These are phyloP conservation scores for Nematolebias whitei DNA, from an alignment of 2,113 vertebrate species.

Conservation along the genomic window DNA sequence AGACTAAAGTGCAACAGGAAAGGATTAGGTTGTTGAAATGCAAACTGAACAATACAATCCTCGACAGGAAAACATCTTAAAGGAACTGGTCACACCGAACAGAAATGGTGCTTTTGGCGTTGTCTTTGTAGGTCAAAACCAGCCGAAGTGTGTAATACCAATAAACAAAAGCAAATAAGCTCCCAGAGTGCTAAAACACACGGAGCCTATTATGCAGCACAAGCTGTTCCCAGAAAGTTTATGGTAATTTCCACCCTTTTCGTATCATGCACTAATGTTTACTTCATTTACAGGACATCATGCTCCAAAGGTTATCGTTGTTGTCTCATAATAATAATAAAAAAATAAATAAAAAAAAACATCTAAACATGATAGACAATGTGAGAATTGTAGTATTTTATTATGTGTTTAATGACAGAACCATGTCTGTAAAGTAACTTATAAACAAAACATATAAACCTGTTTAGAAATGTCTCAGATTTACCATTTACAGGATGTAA, in stretches of 20 bases:
- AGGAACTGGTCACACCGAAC: neutral
- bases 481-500: constrained; percentile 20
- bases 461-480: constrained; percentile 5
- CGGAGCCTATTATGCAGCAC: constrained; percentile 44
- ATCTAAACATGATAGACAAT: neutral
- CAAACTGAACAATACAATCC: neutral
- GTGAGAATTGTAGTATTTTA: neutral
- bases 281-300: constrained; percentile 35
- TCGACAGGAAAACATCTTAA: constrained; percentile 1
- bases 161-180: constrained; percentile 45
- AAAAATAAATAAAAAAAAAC: neutral
- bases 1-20: neutral
- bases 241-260: constrained; percentile 42
- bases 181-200: constrained; percentile 11
- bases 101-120: neutral
- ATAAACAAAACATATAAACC: neutral
- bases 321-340: constrained; percentile 9
- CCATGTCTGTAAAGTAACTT: no score
- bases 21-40: neutral
- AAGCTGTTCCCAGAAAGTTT: constrained; percentile 42
- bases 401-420: neutral
- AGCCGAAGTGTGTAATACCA: constrained; percentile 5
- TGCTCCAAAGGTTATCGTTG: constrained; percentile 35
- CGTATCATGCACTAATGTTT: constrained; percentile 30
- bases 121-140: constrained; percentile 9